Percentiles rank a stretch among this genome's conserved stretches.
phyloP scores from a whole-genome alignment of 2,888 invertebrate species.

The Ennomos erosarius region DNA sequence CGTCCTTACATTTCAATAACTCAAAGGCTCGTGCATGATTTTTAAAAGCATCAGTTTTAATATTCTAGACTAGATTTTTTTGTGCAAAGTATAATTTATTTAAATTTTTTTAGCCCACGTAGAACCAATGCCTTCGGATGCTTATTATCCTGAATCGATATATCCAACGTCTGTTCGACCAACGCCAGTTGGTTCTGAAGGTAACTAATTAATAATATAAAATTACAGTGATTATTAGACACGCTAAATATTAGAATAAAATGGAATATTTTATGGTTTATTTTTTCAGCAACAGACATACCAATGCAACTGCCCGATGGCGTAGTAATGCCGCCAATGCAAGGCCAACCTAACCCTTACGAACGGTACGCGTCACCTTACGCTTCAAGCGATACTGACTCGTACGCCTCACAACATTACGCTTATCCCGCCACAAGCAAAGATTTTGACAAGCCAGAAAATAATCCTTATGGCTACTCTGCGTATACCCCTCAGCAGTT shows the following conservation, averaged over 20 bases:
- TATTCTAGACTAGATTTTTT: not conserved
- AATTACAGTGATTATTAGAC: not conserved
- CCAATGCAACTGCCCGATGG: slow-evolving; percentile 75
- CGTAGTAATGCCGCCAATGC: slow-evolving; percentile 60
- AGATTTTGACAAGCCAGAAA: slow-evolving; percentile 62
- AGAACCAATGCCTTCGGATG: slow-evolving; percentile 62
- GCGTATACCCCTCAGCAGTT: slow-evolving; percentile 72
- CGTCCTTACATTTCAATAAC: too few species aligned
- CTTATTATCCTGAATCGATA: slow-evolving; percentile 75
- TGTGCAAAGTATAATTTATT: not conserved
- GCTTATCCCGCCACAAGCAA: slow-evolving; percentile 58
- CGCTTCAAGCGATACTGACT: slow-evolving; percentile 54
- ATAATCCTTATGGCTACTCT: slow-evolving; percentile 59
- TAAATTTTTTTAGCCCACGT: slow-evolving; percentile 55
- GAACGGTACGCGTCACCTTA: slow-evolving; percentile 61
- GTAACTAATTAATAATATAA: slow-evolving; percentile 50
- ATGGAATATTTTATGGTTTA: slow-evolving; percentile 3
- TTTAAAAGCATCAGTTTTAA: not conserved
- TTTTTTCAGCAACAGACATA: slow-evolving; percentile 70
- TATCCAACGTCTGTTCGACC: slow-evolving; percentile 88
- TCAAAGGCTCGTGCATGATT: too few species aligned
- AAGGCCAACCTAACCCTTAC: slow-evolving; percentile 58
- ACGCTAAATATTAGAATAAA: slow-evolving; percentile 1
- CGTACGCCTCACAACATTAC: slow-evolving; percentile 58
- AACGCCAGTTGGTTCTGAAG: slow-evolving; percentile 90